Base-by-base conservation (phyloP, 2,797 vertebrate genomes). In the Gila robusta region DNA sequence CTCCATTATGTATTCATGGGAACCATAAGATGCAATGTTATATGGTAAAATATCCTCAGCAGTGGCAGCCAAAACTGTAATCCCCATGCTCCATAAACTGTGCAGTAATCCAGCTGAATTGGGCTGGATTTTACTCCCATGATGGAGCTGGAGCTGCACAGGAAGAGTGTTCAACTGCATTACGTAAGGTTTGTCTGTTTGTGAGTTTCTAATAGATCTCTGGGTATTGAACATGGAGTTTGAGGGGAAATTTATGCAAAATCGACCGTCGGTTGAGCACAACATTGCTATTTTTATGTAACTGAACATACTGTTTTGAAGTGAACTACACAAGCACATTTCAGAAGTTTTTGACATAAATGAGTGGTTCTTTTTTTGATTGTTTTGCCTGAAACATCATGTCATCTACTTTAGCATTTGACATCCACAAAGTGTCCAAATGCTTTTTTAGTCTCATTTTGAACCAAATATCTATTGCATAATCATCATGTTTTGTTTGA, bases 101-200 rank as follows among this genome's bases (percentile, higher is more conserved):
- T n/a, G 37, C 32, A 56, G 71, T 90, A 89, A 89, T 87, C 90
- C 88, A 69, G n/a, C 78, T 84, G 76, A 83, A 87, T 59, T 71
- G 85, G 83, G 89, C 64, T 88, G 85, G 77, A 86, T 79, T 88
- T 87, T 78, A 41, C 66, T 81, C 81, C 32, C 49, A 83, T 87
- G 84, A 76, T 87, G 74, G 76, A 39, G 54, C 41, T 87, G 74
- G 76, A 39, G 41, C 41, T 71, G 35, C 26, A 9, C 77, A 41
- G 85, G 71, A 79, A 81, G 54, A 72, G 56, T 44, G 21, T 66
- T 59, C 26, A 12, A 41, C 66, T 77, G 35, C 16, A 32, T 89
- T 88, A 87, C 8, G 19, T 76, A 81, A 86, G 5, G 32, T 66
- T 49, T 59, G 39, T 52, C 35, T 66, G 32, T 85, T 17, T 26